Conservation (phyloP, 2,888 invertebrate genomes). For the Leptinotarsa peninsularis region DNA sequence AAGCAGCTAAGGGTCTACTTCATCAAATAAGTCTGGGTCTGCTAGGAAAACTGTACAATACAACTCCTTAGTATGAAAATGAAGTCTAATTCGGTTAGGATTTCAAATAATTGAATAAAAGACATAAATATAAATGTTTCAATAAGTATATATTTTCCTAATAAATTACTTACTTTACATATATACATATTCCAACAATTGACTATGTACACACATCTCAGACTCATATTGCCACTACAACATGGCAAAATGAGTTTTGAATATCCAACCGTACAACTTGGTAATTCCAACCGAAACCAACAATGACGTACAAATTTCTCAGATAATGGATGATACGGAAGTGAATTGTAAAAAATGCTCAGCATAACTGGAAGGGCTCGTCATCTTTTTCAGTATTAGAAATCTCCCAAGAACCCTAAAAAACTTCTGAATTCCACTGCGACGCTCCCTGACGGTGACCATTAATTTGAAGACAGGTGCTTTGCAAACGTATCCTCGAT, state of each 20-base stretch:
- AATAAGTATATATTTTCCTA: neutral
- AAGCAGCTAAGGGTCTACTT: too few species aligned
- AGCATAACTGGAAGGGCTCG: neutral
- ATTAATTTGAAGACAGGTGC: conserved; percentile 4
- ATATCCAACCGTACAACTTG: neutral
- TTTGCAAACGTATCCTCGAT: neutral
- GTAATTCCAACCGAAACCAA: neutral
- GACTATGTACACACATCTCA: conserved; percentile 7
- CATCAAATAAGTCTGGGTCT: too few species aligned
- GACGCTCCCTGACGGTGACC: neutral
- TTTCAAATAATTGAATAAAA: neutral
- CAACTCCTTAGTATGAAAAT: too few species aligned
- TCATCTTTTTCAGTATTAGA: neutral
- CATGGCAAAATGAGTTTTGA: neutral
- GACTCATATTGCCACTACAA: conserved; percentile 11
- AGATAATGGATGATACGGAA: neutral
- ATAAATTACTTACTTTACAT: conserved; percentile 8
- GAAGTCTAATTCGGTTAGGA: neutral
- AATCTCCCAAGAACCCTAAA: conserved; percentile 6
- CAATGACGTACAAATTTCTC: neutral
- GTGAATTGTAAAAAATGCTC: neutral
- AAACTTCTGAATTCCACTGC: conserved; percentile 1
- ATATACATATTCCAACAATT: conserved; percentile 13
- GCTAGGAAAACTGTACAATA: too few species aligned
- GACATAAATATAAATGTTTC: neutral